Base-by-base conservation (phyloP, 2,888 invertebrate genomes). In the Philereme vetulata region DNA sequence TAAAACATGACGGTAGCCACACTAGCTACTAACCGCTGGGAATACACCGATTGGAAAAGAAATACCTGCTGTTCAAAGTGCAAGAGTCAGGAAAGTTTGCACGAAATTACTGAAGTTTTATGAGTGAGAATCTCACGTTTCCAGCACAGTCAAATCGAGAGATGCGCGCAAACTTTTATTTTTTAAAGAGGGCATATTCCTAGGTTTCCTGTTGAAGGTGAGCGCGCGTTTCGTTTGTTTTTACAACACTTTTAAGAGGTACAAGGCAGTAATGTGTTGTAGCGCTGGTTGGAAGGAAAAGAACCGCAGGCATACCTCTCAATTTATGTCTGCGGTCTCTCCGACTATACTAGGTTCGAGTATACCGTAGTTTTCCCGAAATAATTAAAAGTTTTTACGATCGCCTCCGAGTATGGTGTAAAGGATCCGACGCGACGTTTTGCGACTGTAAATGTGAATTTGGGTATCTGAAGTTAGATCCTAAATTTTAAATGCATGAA, bases 361-460 rank as follows among this genome's bases (percentile, higher is more conserved):
- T 46, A 46, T 6, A 33, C 40, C 44, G 46, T 54, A 48, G 85
- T 85, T 84, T 76, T 80, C 61, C 76, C 75, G 75, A 86, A 90
- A 91, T 89, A 90, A 91, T 90, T 89, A 89, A 90, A 89, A 91
- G 84, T 88, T 90, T 90, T 91, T 89, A 90, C 84, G 85, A 84
- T 78, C 81, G 61, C 78, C 72, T 77, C 78, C 76, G 71, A 79
- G 79, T 75, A 72, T 76, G 77, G 78, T 84, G 84, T 82, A 85
- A 85, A 84, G 75, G 72, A 84, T 81, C 72, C 72, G 72, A 78
- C 76, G 75, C 72, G 74, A 75, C 72, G 72, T 71, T 73, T 75
- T 78, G 72, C 74, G 76, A 71, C 70, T 72, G 71, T 72, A 75
- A 78, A 80, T 81, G 74, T 70, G 75, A 74, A 77, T 72, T 74